Base-by-base conservation (phyloP, 2,113 vertebrate genomes). In the Vombatus ursinus region DNA sequence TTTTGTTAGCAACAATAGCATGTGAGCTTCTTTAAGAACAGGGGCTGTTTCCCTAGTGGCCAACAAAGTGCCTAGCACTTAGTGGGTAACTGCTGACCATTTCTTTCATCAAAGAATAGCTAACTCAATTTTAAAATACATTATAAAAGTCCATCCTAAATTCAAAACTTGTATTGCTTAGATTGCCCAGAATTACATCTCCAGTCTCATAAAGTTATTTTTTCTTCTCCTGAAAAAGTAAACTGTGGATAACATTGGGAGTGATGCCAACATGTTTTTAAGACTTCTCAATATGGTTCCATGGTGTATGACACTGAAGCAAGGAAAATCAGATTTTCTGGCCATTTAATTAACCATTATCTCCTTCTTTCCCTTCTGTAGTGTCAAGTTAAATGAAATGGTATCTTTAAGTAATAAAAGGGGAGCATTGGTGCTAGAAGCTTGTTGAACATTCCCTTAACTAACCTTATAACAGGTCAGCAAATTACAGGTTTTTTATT, bases 371-470 rank as follows among this genome's bases (percentile, higher is more conserved):
- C 52, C 22, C 90, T 77, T 57, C 24, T 47, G 28, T 47, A n/a
- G 90, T 90, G 94, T 16, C 44, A 95, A 95, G n/a, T 94, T 48
- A 95, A 96, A 57, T 84, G 51, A 84, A 52, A n/a, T 94, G 92
- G 68, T 24, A 90, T 94, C 90, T 50, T 95, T 53, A 94, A 93
- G 61, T 95, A 52, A 84, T 95, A 54, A 48, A 91, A 94, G 90
- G 92, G 49, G 3, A 54, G 1, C 52, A 24, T 91, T 89, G 53
- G 9, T 92, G 91, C 90, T 92, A 44, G 53, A n/a, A 90, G 68
- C 68, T 3, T 95, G 91, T 89, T 50, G 3, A 61, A 24, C 26
- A 90, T 77, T 23, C 1, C 26, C 31, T 52, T 54, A 37, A 94
- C 77, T 84, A 94, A 95, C 50, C 44, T 92, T 52, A 77, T 68